Evolutionary conservation across 1,140 invertebrate genomes (phyloP).

Genomic region (Bombus sylvicola): DNA sequence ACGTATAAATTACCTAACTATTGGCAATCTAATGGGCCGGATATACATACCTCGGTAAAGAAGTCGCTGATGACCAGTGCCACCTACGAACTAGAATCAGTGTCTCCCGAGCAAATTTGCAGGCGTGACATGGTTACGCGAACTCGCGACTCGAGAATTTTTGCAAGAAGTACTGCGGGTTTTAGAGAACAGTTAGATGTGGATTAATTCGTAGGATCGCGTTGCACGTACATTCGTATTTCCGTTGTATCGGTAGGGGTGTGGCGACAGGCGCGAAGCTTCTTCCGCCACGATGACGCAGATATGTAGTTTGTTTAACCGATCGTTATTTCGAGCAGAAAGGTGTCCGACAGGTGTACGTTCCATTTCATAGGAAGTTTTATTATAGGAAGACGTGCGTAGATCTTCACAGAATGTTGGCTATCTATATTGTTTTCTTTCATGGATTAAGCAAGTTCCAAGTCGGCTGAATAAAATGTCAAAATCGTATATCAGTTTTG

Average conservation of each 20-base stretch:
- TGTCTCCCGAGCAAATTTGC: constrained; percentile 11
- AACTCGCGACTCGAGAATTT: neutral
- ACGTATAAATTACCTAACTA: neutral
- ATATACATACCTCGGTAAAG: constrained; percentile 23
- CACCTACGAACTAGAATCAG: constrained; percentile 39
- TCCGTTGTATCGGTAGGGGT: constrained; percentile 48
- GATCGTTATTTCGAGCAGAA: constrained; percentile 53
- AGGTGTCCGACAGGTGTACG: constrained; percentile 27
- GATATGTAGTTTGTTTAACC: constrained; percentile 49
- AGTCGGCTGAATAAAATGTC: neutral
- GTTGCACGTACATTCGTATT: constrained; percentile 35
- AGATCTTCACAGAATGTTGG: neutral
- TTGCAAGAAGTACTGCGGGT: neutral
- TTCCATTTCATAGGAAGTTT: constrained; percentile 1
- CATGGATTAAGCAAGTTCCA: neutral
- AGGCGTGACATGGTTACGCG: neutral
- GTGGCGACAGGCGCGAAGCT: constrained; percentile 55
- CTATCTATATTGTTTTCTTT: neutral
- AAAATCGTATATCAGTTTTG: neutral
- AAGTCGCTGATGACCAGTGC: constrained; percentile 35
- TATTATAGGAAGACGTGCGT: neutral
- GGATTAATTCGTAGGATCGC: neutral
- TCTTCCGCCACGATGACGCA: constrained; percentile 58
- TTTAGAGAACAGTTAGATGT: neutral
- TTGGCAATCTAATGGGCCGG: neutral